Percentiles rank a stretch among this genome's conserved stretches.
phyloP scores from a whole-genome alignment of 2,797 vertebrate species.

The Esox masquinongy region DNA sequence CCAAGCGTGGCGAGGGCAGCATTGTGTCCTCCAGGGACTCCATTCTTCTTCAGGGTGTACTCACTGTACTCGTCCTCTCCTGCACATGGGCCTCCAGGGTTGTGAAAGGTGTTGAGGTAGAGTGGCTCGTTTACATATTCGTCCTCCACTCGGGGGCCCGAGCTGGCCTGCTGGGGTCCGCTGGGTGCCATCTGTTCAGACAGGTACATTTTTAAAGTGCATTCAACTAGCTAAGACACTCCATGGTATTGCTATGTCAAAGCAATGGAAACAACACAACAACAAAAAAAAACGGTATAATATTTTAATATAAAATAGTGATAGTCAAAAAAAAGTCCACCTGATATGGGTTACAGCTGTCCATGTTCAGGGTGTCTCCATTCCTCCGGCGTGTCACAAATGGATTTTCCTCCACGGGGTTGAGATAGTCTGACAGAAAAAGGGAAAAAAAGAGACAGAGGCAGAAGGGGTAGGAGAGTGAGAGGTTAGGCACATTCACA shows the following conservation, averaged over 20 bases:
- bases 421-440: slow-evolving; percentile 82
- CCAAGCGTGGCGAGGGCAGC: slow-evolving; percentile 15
- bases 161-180: slow-evolving; percentile 53
- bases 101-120: slow-evolving; percentile 95
- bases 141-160: slow-evolving; percentile 82
- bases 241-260: background rate
- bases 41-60: slow-evolving; percentile 79
- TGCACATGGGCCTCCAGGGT: slow-evolving; percentile 21
- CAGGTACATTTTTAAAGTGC: background rate
- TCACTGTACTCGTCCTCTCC: slow-evolving; percentile 77
- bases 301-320: background rate
- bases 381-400: slow-evolving; percentile 93
- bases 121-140: slow-evolving; percentile 93
- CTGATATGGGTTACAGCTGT: slow-evolving; percentile 69
- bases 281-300: background rate
- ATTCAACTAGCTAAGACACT: background rate
- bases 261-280: background rate
- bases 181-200: slow-evolving; percentile 74
- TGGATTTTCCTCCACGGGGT: slow-evolving; percentile 95
- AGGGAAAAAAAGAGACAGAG: background rate
- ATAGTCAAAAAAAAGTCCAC: background rate
- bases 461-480: background rate
- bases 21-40: slow-evolving; percentile 59
- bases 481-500: background rate
- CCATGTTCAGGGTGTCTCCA: slow-evolving; percentile 86